A percentile compares a stretch with the other conserved stretches of the same genome.
Evolutionary conservation across 2,113 vertebrate genomes (phyloP).

Genomic region (Anguilla rostrata): DNA sequence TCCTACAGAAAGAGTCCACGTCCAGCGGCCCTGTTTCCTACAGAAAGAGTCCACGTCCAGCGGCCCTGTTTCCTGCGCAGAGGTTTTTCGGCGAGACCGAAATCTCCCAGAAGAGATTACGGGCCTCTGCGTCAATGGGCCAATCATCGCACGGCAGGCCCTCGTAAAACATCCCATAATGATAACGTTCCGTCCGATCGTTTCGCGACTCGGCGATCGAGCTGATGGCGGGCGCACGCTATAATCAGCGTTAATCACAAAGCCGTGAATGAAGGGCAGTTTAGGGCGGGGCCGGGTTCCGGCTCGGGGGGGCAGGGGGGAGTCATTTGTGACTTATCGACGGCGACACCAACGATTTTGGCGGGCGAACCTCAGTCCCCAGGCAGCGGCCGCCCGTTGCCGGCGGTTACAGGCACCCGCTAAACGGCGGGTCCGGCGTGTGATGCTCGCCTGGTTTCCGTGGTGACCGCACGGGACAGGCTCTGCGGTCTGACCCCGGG

Average conservation of each 20-base stretch:
- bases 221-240: not conserved
- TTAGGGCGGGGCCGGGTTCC: not conserved
- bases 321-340: not conserved
- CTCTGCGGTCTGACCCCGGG: not conserved
- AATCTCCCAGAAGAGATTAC: not conserved
- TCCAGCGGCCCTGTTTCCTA: too few species aligned
- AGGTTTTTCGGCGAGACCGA: not conserved
- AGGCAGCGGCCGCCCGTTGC: not conserved
- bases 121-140: not conserved
- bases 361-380: not conserved
- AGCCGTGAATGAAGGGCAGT: not conserved
- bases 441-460: too few species aligned
- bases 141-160: not conserved
- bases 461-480: too few species aligned
- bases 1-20: too few species aligned
- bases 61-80: not conserved
- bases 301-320: too few species aligned
- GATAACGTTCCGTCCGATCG: not conserved
- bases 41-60: too few species aligned
- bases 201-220: not conserved
- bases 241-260: not conserved
- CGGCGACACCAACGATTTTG: not conserved
- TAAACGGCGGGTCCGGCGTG: not conserved
- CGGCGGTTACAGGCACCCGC: not conserved
- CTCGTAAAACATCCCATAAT: not conserved